Evolutionary conservation across 2,888 invertebrate genomes (phyloP).

Genomic region (Spilosoma lubricipeda): DNA sequence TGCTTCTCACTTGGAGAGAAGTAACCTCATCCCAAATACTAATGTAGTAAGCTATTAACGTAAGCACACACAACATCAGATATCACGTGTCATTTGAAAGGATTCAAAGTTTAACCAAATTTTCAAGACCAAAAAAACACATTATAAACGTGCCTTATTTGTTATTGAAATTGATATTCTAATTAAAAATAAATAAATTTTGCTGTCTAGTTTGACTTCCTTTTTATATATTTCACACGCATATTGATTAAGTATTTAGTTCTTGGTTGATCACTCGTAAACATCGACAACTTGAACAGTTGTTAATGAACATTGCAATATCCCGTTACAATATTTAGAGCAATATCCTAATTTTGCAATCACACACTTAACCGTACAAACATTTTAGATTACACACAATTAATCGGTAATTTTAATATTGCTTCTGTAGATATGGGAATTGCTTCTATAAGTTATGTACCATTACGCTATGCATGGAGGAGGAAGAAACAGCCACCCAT

Average conservation of each 20-base stretch:
- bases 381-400: neutral
- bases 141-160: neutral
- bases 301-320: conserved; percentile 5
- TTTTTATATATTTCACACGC: neutral
- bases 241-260: neutral
- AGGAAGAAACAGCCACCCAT: too few species aligned
- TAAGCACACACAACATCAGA: neutral
- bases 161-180: neutral
- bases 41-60: neutral
- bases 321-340: conserved; percentile 2
- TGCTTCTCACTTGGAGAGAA: neutral
- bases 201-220: neutral
- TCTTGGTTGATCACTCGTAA: neutral
- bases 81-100: neutral
- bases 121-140: neutral
- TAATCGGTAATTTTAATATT: neutral
- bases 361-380: neutral
- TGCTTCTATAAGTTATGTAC: too few species aligned
- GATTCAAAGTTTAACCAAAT: neutral
- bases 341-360: conserved; percentile 15
- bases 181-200: neutral
- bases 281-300: neutral
- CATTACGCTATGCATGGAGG: too few species aligned
- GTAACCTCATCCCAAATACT: neutral
- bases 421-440: too few species aligned